Evolutionary conservation across 2,113 vertebrate genomes (phyloP).

Genomic region (Semnornis frantzii): DNA sequence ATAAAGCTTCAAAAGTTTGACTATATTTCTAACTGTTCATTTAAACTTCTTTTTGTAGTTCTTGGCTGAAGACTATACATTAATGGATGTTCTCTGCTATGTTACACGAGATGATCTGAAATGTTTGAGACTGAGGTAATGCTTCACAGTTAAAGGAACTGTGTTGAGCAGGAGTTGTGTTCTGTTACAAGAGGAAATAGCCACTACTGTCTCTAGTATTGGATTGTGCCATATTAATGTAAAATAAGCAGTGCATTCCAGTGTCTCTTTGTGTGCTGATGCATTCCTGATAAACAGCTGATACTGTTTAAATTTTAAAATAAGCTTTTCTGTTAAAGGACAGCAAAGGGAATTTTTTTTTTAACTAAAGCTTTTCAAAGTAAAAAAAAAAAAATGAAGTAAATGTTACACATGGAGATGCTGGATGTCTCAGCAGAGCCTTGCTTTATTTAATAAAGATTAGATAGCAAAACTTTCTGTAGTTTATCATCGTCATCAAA

Average conservation of each 20-base stretch:
- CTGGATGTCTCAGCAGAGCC: neutral
- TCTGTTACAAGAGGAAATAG: neutral
- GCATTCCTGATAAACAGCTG: neutral
- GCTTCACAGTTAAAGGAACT: neutral
- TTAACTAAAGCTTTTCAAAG: neutral
- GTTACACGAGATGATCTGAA: constrained; percentile 96
- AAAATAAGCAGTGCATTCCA: neutral
- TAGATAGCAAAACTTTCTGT: neutral
- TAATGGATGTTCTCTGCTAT: constrained; percentile 88
- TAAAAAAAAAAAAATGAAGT: neutral
- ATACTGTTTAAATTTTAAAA: neutral
- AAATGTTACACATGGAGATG: neutral
- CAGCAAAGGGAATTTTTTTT: neutral
- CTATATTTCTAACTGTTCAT: neutral
- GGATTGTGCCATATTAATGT: neutral
- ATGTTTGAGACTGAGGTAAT: constrained; percentile 91
- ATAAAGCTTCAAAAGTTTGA: neutral
- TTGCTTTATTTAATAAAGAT: neutral
- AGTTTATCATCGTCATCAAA: neutral
- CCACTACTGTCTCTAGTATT: neutral
- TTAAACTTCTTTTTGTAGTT: constrained; percentile 66
- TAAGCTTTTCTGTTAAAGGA: neutral
- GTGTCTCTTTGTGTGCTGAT: neutral
- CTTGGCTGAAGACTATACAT: constrained; percentile 88
- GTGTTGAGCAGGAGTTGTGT: neutral